Conservation (phyloP, 2,797 vertebrate species). For the Melanogrammus aeglefinus region DNA sequence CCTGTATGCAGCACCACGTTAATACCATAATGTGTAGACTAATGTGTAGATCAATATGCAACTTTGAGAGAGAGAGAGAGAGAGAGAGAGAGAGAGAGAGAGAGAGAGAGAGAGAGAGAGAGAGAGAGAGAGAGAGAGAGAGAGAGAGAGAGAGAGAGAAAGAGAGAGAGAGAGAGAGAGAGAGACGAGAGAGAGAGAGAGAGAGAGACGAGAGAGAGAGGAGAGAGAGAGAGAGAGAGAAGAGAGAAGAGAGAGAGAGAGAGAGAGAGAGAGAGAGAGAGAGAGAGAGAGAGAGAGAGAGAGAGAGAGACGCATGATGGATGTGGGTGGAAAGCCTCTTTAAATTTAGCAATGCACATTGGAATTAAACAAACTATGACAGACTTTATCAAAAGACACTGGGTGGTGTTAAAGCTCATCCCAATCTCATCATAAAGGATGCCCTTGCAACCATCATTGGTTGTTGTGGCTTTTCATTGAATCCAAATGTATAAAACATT, state of each 20-base stretch:
- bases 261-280: not conserved
- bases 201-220: not conserved
- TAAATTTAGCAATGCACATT: not conserved
- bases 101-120: too few relatives aligned
- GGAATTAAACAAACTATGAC: not conserved
- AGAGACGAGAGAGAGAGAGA: too few relatives aligned
- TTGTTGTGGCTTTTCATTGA: not conserved
- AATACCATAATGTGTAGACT: not conserved
- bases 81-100: too few relatives aligned
- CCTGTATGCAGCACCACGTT: not conserved
- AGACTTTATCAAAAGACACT: not conserved
- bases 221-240: not conserved
- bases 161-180: too few relatives aligned
- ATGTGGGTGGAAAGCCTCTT: not conserved
- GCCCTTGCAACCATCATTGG: not conserved
- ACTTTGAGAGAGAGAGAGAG: too few relatives aligned
- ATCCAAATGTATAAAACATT: slow-evolving; percentile 13
- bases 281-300: not conserved
- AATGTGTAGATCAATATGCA: not conserved
- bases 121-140: not conserved
- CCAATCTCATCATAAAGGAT: not conserved
- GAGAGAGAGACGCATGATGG: not conserved
- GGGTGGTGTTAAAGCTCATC: not conserved
- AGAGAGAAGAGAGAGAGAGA: not conserved
- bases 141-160: not conserved